Evolutionary conservation across 2,888 invertebrate species (phyloP), one percentile per base, ranked within the genome.

Genomic region (Chrysina gloriosa): DNA sequence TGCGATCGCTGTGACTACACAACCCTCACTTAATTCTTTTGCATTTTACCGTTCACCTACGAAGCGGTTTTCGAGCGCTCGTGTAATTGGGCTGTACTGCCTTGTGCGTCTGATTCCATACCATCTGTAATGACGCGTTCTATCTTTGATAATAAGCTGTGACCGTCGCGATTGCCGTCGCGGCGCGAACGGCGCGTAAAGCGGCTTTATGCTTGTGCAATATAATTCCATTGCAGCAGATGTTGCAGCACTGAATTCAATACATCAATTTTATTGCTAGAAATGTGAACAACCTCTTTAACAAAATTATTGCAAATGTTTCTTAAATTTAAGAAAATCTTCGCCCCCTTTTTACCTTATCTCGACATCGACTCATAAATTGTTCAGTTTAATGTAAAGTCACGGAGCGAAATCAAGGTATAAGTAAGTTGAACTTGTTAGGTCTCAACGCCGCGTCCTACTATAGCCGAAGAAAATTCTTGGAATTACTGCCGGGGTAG

Each of bases 381-480:
- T 52, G 52, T 52, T 52, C 31, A 52, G 31, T 52, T 52, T 52
- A 52, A 52, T 52, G 52, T 31, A 52, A 31, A 52, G 52, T 52
- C 52, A 52, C 52, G 31, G 16, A 52, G 31, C 31, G 31, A 31
- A 52, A 31, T 29, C 52, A 52, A 52, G 52, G 52, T 52, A 47
- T 21, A 47, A 47, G 50, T 52, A 52, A 52, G 52, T 52, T 52
- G 52, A 31, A 52, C 52, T 52, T 52, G 52, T 52, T 52, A 52
- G 29, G 31, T 52, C 52, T 52, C 52, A 52, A 52, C 52, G 31
- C 52, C 50, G 27, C 9, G 50, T 21, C 14, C 52, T 19, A 45
- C 45, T 45, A 45, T 16, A 45, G 19, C 31, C 52, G 31, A 19
- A 16, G 52, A 52, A 52, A 52, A 52, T 52, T 29, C 31, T 52